Base-by-base conservation (phyloP, 2,797 vertebrate species). In the Rhincodon typus region DNA sequence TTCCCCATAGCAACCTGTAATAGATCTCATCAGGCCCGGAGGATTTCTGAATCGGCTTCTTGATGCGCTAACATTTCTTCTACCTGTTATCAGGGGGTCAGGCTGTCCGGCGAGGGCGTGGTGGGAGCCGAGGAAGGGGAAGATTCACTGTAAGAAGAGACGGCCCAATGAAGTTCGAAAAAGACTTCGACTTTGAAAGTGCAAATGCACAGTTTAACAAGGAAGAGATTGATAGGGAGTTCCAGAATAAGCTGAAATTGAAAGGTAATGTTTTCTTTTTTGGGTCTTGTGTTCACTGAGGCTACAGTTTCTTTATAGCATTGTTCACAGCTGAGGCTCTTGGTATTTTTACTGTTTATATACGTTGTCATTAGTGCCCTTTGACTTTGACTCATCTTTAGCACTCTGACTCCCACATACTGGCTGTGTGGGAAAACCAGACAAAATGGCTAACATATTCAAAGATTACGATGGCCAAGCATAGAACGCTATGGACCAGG, bases 151-250 rank as follows among this genome's bases (percentile, higher is more conserved):
- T 99, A 95, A 98, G 99, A 93, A 96, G 99, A 96, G 99, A 99
- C 95, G 99, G 98, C 62, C 98, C 98, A 42, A 98, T 99, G 98
- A 99, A 99, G 97, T 99, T 99, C 97, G 99, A 99, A 96, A 99
- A 99, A 96, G 99, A 99, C 97, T 99, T 99, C 96, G 99, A 99
- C 97, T 99, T 99, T 96, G 99, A 99, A 98, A 99, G 98, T 95
- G 99, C 99, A 96, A 99, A 99, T 86, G 99, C 99, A 3, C 99
- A 99, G 95, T 99, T 99, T 97, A 99, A 99, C 97, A 99, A 99
- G 97, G 99, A 99, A 42, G 99, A 99, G 96, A 99, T 99, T 13
- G 99, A 99, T 97, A 98, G 98, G 96, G 99, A 99, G 97, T 98
- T 99, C 96, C 99, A 99, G 97, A 99, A 97, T 97, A 99, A 99